phyloP scores from a whole-genome alignment of 2,888 invertebrate genomes.

The Tryphoninae sp. region DNA sequence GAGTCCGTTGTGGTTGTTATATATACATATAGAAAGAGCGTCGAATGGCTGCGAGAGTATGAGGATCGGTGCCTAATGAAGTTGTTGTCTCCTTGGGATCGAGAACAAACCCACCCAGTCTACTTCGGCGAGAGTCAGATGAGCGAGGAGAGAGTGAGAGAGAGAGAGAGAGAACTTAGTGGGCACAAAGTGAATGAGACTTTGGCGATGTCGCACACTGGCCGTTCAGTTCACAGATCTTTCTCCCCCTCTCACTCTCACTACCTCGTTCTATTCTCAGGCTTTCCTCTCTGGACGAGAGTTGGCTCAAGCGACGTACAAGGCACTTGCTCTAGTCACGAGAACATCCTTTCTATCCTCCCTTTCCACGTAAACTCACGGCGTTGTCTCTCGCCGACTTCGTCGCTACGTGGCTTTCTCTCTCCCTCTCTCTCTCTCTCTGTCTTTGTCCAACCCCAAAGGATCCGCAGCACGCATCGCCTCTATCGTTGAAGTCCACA shows the following conservation, averaged over 20 bases:
- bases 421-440: constrained; percentile 20
- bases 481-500: constrained; percentile 48
- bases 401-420: constrained; percentile 44
- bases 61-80: constrained; percentile 77
- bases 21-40: constrained; percentile 19
- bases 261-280: constrained; percentile 58
- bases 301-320: constrained; percentile 48
- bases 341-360: constrained; percentile 58
- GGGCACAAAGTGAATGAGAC: constrained; percentile 40
- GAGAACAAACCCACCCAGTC: constrained; percentile 61
- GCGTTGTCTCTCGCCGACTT: constrained; percentile 34
- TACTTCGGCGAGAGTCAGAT: constrained; percentile 38
- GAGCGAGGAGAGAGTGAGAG: constrained; percentile 19
- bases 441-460: constrained; percentile 15
- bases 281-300: constrained; percentile 53
- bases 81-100: constrained; percentile 78
- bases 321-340: constrained; percentile 33
- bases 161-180: constrained; percentile 14
- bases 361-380: constrained; percentile 58
- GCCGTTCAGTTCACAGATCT: constrained; percentile 44
- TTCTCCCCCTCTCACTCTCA: constrained; percentile 39
- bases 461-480: constrained; percentile 1
- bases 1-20: constrained; percentile 65
- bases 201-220: constrained; percentile 63
- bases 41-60: constrained; percentile 37